Conservation (phyloP, 2,888 invertebrate species). For the Kryphioiulus occultus region DNA sequence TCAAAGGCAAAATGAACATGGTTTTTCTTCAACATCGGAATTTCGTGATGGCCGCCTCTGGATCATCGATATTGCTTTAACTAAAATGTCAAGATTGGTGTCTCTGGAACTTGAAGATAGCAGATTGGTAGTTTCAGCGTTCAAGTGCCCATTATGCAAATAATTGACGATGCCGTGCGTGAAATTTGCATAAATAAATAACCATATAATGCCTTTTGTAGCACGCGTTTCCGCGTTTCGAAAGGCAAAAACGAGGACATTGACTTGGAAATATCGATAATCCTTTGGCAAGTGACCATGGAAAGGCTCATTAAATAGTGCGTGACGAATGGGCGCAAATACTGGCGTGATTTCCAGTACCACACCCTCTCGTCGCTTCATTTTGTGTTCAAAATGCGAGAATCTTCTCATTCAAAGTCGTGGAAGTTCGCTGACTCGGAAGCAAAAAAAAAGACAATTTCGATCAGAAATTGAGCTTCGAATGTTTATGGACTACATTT, state of each 20-base stretch:
- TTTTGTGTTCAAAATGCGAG: background rate
- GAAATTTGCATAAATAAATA: background rate
- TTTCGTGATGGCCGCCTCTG: background rate
- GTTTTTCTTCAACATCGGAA: no score
- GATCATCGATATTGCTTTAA: background rate
- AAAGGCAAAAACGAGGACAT: background rate
- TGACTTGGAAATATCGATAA: background rate
- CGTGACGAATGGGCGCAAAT: constrained; percentile 13
- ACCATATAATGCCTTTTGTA: background rate
- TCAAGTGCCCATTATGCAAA: background rate
- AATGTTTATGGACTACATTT: background rate
- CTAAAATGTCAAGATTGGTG: background rate
- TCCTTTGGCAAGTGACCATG: constrained; percentile 16
- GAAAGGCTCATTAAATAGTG: constrained; percentile 8
- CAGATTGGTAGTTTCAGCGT: background rate
- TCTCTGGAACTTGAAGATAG: background rate
- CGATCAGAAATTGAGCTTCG: background rate
- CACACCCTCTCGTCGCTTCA: background rate
- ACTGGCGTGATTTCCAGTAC: background rate
- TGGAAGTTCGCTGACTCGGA: constrained; percentile 3
- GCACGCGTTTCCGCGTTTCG: background rate
- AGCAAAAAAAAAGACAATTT: background rate
- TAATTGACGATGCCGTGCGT: background rate
- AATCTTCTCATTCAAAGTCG: background rate
- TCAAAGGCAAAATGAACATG: no score